Evolutionary conservation across 1,140 invertebrate species (phyloP), one percentile per base, ranked within the genome.

Genomic region (Orius laevigatus): DNA sequence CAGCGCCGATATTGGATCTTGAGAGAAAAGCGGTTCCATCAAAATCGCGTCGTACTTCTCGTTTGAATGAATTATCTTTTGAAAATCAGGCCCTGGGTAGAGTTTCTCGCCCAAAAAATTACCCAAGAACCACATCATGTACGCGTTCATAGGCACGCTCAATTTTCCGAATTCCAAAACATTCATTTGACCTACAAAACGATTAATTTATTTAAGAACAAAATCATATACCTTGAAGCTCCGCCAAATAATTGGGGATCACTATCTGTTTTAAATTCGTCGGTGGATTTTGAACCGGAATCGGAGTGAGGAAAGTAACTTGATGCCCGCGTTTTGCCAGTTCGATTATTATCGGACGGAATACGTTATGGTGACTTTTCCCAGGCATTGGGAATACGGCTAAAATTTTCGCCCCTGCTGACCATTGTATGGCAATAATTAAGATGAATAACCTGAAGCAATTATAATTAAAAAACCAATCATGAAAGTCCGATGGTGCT

Each of bases 241-340:
- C n/a, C n/a, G n/a, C n/a, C n/a, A n/a, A n/a, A n/a, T n/a, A n/a
- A n/a, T n/a, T n/a, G n/a, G 33, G 33, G 8, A 40, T 6, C 38
- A 40, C 10, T 8, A 40, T 15, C 10, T 6, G 10, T 40, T 40
- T 40, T 6, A 40, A 15, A 14, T 40, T 40, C 5, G 34, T 3
- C 10, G 46, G 52, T 9, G 42, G 45, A 43, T 50, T 52, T 52
- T 40, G 19, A 31, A 19, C 18, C 10, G 25, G 31, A 14, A 48
- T 56, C 8, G 41, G 54, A 11, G 35, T 48, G 10, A 56, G 11
- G 15, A 55, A 42, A 1, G 59, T 58, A 3, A 61, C 46, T 10
- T 62, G 36, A 43, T 61, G 59, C 2, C 60, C 58, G 50, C 55
- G 43, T 15, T 41, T 34, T 2, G 54, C 56, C 34, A 63, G 40